Conservation (phyloP, 1,140 invertebrate species). For the Thaumetopoea pityocampa region DNA sequence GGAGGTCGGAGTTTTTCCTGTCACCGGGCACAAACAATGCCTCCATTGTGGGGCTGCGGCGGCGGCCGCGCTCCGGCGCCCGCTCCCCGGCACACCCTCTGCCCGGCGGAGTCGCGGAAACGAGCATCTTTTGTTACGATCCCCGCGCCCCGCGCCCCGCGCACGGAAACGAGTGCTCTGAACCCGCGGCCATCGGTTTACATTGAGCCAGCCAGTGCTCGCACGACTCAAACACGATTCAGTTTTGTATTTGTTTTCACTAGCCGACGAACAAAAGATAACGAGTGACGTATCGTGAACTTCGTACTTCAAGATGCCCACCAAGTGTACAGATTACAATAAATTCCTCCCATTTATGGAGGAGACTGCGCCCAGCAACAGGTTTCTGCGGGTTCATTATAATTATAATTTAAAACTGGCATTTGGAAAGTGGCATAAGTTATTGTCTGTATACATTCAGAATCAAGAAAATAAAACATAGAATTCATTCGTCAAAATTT, state of each 20-base stretch:
- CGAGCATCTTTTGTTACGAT: slow-evolving; percentile 72
- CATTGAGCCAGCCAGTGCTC: slow-evolving; percentile 48
- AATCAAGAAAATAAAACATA: too few species aligned
- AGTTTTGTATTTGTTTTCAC: slow-evolving; percentile 32
- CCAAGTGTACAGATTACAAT: too few species aligned
- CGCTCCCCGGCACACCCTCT: slow-evolving; percentile 22
- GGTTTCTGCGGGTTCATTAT: too few species aligned
- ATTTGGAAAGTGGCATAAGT: too few species aligned
- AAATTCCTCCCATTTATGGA: too few species aligned
- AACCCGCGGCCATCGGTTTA: slow-evolving; percentile 72
- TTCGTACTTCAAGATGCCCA: too few species aligned
- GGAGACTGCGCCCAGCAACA: too few species aligned
- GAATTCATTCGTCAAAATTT: too few species aligned
- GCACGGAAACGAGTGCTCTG: slow-evolving; percentile 56
- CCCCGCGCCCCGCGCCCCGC: slow-evolving; percentile 39
- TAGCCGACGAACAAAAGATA: not conserved
- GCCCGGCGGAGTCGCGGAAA: slow-evolving; percentile 53
- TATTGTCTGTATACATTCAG: too few species aligned
- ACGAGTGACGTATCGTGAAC: not conserved
- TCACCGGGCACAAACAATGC: slow-evolving; percentile 73
- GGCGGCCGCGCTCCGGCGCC: slow-evolving; percentile 13
- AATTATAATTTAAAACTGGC: too few species aligned
- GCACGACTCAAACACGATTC: slow-evolving; percentile 50
- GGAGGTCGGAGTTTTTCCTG: slow-evolving; percentile 75
- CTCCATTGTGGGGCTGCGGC: slow-evolving; percentile 52